Conservation (phyloP, 2,888 invertebrate species). For the Coenonympha glycerion region DNA sequence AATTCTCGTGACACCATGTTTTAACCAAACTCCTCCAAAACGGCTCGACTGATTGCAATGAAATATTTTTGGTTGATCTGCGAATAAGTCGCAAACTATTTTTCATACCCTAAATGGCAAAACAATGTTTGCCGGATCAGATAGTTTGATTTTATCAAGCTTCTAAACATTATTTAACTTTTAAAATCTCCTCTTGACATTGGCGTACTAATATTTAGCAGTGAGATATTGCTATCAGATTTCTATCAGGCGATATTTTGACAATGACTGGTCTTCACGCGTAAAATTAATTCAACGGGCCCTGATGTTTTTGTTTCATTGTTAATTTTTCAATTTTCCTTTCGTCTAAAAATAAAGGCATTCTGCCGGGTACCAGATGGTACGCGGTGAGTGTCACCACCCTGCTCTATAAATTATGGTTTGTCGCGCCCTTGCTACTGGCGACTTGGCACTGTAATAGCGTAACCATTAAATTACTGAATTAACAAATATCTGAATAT, state of each 20-base stretch:
- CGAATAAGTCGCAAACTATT: no score
- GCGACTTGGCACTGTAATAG: constrained; percentile 10
- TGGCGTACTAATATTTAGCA: not conserved
- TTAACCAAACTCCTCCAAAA: no score
- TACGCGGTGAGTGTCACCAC: constrained; percentile 30
- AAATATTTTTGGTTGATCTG: no score
- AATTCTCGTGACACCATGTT: no score
- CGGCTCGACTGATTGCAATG: no score
- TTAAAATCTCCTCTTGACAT: not conserved
- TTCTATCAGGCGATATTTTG: not conserved
- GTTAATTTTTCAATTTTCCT: not conserved
- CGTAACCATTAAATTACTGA: not conserved
- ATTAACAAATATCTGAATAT: constrained; percentile 5
- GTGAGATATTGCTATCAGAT: not conserved
- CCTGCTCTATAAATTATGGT: constrained; percentile 31
- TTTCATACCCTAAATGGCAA: no score
- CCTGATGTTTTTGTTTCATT: not conserved
- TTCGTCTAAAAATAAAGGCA: constrained; percentile 6
- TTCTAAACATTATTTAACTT: no score
- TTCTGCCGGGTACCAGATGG: constrained; percentile 26
- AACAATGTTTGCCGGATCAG: no score
- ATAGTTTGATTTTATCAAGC: no score
- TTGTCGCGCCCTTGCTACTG: constrained; percentile 22
- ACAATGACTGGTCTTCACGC: no score
- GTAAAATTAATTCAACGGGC: no score